Conservation (phyloP, 2,888 invertebrate species). For the Sesia bembeciformis region DNA sequence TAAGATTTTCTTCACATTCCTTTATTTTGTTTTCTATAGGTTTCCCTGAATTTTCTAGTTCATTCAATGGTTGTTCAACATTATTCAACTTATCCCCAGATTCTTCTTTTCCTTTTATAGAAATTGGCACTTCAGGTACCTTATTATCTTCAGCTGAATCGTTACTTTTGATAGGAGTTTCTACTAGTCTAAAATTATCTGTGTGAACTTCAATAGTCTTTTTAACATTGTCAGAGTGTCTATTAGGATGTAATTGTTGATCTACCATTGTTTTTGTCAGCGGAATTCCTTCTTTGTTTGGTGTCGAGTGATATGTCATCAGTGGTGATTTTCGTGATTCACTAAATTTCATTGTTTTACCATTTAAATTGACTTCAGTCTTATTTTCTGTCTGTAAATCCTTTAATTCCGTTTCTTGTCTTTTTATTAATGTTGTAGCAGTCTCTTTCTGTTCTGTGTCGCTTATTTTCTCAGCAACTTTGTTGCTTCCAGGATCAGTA, state of each 20-base stretch:
- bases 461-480: constrained; percentile 30
- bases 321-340: constrained; percentile 60
- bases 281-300: constrained; percentile 62
- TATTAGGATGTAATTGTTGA: constrained; percentile 53
- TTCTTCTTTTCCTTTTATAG: not conserved
- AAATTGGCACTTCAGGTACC: not conserved
- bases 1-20: too few species aligned
- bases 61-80: not conserved
- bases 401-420: constrained; percentile 27
- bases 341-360: constrained; percentile 53
- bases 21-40: too few species aligned
- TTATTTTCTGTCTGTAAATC: constrained; percentile 28
- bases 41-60: not conserved
- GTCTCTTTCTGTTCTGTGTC: constrained; percentile 24
- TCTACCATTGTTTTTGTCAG: constrained; percentile 66
- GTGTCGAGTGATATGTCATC: constrained; percentile 63
- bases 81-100: not conserved
- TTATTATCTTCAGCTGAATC: constrained; percentile 2
- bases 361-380: constrained; percentile 46
- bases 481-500: constrained; percentile 32
- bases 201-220: constrained; percentile 66
- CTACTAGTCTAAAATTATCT: constrained; percentile 33
- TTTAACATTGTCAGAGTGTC: constrained; percentile 59
- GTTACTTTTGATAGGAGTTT: constrained; percentile 17
- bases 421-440: constrained; percentile 15